phyloP scores from a whole-genome alignment of 2,888 invertebrate genomes.

The Orthonevra nobilis region DNA sequence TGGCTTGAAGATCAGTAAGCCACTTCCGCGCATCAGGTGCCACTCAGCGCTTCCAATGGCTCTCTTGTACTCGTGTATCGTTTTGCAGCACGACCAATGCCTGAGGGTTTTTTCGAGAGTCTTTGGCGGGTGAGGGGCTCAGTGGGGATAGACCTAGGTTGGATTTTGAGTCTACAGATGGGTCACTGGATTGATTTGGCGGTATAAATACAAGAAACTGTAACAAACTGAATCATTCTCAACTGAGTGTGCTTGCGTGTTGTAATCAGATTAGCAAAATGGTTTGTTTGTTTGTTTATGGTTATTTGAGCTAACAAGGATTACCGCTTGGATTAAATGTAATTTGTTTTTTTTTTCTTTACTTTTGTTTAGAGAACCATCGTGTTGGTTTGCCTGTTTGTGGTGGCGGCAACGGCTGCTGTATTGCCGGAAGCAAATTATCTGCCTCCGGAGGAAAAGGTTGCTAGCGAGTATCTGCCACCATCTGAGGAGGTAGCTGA shows the following conservation, averaged over 20 bases:
- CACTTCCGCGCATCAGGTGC: conserved; percentile 48
- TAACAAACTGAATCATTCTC: conserved; percentile 45
- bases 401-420: conserved; percentile 38
- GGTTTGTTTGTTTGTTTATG: conserved; percentile 38
- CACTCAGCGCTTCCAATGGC: conserved; percentile 20
- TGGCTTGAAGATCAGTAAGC: conserved; percentile 47
- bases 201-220: conserved; percentile 54
- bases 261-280: conserved; percentile 57
- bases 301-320: background rate
- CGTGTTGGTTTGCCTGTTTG: conserved; percentile 49
- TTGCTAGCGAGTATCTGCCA: conserved; percentile 14
- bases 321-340: conserved; percentile 11
- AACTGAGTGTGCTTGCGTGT: conserved; percentile 56
- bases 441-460: conserved; percentile 28
- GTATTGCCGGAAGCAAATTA: conserved; percentile 44
- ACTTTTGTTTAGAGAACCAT: conserved; percentile 30
- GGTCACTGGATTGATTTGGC: conserved; percentile 23
- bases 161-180: no score
- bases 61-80: background rate
- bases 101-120: conserved; percentile 10
- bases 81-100: conserved; percentile 21
- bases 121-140: background rate
- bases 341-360: no score
- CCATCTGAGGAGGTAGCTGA: conserved; percentile 4
- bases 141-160: no score